These are phyloP conservation scores for Morpho helenor DNA, from an alignment of 2,888 invertebrate genomes.

Conservation along the genomic window DNA sequence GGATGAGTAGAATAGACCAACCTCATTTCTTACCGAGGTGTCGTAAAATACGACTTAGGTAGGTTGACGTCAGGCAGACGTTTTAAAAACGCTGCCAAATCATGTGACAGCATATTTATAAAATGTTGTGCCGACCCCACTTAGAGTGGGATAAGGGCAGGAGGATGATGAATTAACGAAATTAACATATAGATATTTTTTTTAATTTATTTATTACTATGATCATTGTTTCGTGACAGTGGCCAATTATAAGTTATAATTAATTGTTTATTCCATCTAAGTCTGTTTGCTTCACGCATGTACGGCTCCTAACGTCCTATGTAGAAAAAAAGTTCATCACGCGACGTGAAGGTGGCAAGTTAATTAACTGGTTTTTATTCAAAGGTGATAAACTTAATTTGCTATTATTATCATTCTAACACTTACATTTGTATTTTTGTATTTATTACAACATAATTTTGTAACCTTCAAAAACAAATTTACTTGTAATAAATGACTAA, in stretches of 20 bases:
- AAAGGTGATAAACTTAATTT: conserved; percentile 12
- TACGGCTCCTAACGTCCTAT: conserved; percentile 23
- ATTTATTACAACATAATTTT: not conserved
- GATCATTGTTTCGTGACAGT: conserved; percentile 19
- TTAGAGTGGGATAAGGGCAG: no score
- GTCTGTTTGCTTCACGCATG: conserved; percentile 30
- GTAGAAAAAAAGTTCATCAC: conserved; percentile 20
- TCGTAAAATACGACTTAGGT: no score
- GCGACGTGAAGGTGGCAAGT: conserved; percentile 21
- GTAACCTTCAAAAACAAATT: no score
- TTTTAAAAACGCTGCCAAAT: no score
- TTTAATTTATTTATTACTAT: no score
- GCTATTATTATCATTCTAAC: not conserved
- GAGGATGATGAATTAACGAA: no score
- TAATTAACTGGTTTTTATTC: conserved; percentile 19
- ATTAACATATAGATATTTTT: no score
- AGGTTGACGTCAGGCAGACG: no score
- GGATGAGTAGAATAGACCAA: no score
- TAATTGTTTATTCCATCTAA: conserved; percentile 27
- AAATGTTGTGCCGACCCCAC: no score
- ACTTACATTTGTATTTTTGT: not conserved
- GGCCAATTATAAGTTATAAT: conserved; percentile 22
- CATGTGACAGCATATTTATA: no score
- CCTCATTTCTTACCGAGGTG: no score
- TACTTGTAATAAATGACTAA: not conserved